A percentile compares a stretch with the other conserved stretches of the same genome.
Conservation (phyloP, 92 coral and sea anemone species). For the Epizoanthus stellaris region DNA sequence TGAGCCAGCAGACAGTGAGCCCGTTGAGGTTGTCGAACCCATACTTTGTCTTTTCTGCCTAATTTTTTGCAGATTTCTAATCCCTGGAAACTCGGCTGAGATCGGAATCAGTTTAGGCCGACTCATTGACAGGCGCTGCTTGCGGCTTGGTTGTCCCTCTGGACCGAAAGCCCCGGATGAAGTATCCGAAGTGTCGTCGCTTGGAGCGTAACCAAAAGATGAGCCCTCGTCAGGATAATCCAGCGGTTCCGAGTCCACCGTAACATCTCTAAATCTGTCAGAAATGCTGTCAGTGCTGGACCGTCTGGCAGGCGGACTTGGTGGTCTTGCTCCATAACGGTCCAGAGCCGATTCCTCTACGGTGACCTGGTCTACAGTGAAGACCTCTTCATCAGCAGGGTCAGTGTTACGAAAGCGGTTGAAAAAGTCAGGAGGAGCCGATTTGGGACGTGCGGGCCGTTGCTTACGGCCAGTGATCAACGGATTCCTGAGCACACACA, state of each 20-base stretch:
- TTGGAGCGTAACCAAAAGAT: constrained; percentile 86
- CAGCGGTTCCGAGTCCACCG: constrained; percentile 63
- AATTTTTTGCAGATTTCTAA: constrained; percentile 84
- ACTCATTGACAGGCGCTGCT: constrained; percentile 62
- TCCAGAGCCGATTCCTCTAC: constrained; percentile 38
- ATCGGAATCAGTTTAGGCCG: constrained; percentile 78
- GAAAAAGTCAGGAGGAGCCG: constrained; percentile 77
- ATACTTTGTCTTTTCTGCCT: constrained; percentile 84
- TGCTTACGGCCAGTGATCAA: constrained; percentile 64
- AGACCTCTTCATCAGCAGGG: constrained; percentile 58
- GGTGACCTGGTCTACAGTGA: constrained; percentile 42
- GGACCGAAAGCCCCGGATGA: constrained; percentile 70
- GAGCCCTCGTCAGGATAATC: constrained; percentile 75
- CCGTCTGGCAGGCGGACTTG: constrained; percentile 58
- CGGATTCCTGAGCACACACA: constrained; percentile 85
- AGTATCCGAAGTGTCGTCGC: constrained; percentile 87
- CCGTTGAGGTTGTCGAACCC: constrained; percentile 73
- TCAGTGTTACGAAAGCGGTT: constrained; percentile 39
- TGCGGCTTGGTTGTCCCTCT: constrained; percentile 38
- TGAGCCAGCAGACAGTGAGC: constrained; percentile 7
- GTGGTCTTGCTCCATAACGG: neutral
- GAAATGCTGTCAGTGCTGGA: constrained; percentile 62
- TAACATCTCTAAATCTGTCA: constrained; percentile 57
- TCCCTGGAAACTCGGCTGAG: constrained; percentile 86
- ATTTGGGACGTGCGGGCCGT: constrained; percentile 77